Evolutionary conservation across 2,888 invertebrate species (phyloP).

Genomic region (Ornithoptera priamus): DNA sequence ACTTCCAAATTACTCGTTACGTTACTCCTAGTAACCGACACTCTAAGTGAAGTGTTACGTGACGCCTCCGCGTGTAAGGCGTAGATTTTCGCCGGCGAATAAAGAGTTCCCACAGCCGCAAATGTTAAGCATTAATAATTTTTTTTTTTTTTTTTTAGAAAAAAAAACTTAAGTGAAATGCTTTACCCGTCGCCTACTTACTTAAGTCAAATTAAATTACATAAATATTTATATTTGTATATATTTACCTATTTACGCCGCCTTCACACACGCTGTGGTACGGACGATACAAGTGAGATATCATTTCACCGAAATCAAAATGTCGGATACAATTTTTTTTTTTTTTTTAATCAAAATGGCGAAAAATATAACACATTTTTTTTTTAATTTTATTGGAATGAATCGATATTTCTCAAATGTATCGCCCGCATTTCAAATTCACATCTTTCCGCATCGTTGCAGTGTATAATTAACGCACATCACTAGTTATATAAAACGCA

Average conservation of each 20-base stretch:
- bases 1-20: no score
- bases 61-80: no score
- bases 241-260: conserved; percentile 12
- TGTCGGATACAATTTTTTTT: background rate
- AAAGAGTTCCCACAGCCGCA: conserved; percentile 40
- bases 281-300: background rate
- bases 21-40: no score
- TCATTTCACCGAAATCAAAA: background rate
- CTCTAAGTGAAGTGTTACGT: no score
- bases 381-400: background rate
- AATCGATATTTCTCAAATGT: background rate
- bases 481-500: no score
- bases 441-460: no score
- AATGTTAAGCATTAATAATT: conserved; percentile 37
- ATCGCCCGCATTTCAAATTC: no score
- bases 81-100: no score
- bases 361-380: background rate
- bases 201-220: conserved; percentile 36
- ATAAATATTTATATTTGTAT: conserved; percentile 35
- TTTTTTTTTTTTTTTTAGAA: conserved; percentile 1
- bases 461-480: no score
- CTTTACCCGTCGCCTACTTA: conserved; percentile 54
- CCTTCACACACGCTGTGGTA: background rate
- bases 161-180: conserved; percentile 46
- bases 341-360: background rate